Conservation (phyloP, 2,888 invertebrate genomes). For the Phaonia tiefii region DNA sequence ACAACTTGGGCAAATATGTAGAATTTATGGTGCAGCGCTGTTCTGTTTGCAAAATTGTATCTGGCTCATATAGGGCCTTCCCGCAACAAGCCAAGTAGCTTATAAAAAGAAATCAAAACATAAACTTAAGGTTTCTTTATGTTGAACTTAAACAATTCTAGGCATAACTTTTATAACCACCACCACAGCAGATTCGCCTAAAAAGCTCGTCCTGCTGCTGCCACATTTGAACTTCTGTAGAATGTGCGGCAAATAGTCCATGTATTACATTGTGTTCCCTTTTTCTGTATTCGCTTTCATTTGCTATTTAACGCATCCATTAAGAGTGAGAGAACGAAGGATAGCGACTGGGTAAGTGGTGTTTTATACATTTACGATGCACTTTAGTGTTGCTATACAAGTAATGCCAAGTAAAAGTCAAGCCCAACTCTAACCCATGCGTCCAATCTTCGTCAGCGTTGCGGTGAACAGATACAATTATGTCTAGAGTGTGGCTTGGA, state of each 20-base stretch:
- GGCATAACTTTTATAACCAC: background rate
- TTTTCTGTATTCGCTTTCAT: slow-evolving; percentile 4
- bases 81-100: background rate
- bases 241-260: background rate
- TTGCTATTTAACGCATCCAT: slow-evolving; percentile 8
- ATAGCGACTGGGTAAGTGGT: slow-evolving; percentile 33
- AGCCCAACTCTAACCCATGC: no score
- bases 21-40: background rate
- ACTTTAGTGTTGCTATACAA: slow-evolving; percentile 27
- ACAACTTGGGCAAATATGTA: no score
- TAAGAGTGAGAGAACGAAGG: background rate
- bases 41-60: background rate
- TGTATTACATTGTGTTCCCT: background rate
- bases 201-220: background rate
- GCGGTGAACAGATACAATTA: no score
- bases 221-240: background rate
- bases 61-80: background rate
- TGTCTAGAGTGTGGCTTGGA: no score
- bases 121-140: slow-evolving; percentile 1
- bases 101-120: slow-evolving; percentile 17
- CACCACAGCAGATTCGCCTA: background rate
- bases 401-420: slow-evolving; percentile 39
- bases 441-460: no score
- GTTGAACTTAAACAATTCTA: slow-evolving; percentile 12
- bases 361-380: slow-evolving; percentile 42